Evolutionary conservation across 2,113 vertebrate genomes (phyloP), one percentile per base, ranked within the genome.

Genomic region (Crotophaga sulcirostris): DNA sequence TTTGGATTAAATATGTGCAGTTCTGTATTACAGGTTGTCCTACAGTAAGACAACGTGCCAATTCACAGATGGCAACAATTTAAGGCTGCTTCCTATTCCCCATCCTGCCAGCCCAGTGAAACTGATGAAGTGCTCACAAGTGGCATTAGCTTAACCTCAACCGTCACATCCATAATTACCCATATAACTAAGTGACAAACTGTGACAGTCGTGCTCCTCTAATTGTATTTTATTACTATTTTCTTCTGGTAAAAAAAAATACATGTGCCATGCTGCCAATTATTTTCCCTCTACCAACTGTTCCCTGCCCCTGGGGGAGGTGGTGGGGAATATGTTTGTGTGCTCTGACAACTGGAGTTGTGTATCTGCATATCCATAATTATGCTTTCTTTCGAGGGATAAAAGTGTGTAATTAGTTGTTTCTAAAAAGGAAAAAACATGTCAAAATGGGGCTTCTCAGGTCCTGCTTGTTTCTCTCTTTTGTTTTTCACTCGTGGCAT

Each of bases 241-340:
- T 81, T 54, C 60, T 77, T 18, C 28, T 75, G 23, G 42, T 72
- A 54, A 73, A 88, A 73, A n/a, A 44, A 88, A 3, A 7, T 0
- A 1, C 1, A 0, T 36, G 36, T 38, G 21, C 36, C 20, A 36
- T 4, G 2, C 2, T 16, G 36, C 29, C 19, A 5, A 2, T 29
- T 74, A 44, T 42, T 51, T 44, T 16, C 7, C 2, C 29, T 11
- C 25, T n/a, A 8, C 19, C 28, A 55, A 13, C 9, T 17, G 49
- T 33, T 26, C 28, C 5, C 3, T 69, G 45, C 3, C 15, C 31
- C 11, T 0, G 10, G 45, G 52, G 28, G 51, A n/a, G n/a, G n/a
- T n/a, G n/a, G 12, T 14, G 26, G 3, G 1, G 20, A 4, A 4
- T 4, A 10, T 38, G 29, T 16, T 15, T 19, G 2, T 29, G 36